phyloP scores from a whole-genome alignment of 2,888 invertebrate species.

The Mongoloraphidia duomilia region DNA sequence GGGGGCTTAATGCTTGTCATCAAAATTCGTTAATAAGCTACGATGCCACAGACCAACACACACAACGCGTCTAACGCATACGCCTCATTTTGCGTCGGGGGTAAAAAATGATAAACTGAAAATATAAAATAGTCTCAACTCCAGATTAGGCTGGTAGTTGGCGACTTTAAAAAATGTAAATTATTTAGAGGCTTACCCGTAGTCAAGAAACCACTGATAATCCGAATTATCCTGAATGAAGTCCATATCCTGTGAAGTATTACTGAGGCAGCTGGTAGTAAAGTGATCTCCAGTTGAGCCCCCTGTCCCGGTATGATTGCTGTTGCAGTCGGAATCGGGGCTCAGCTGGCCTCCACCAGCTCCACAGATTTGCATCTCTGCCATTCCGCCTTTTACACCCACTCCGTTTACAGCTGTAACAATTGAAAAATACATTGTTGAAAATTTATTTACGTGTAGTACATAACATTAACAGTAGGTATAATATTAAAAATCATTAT shows the following conservation, averaged over 20 bases:
- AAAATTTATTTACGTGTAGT: background rate
- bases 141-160: background rate
- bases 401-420: conserved; percentile 5
- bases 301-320: conserved; percentile 21
- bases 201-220: conserved; percentile 84
- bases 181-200: conserved; percentile 45
- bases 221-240: conserved; percentile 78
- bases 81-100: no score
- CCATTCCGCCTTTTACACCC: conserved; percentile 15
- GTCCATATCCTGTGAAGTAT: conserved; percentile 43
- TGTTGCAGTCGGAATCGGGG: conserved; percentile 43
- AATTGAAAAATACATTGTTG: background rate
- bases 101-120: no score
- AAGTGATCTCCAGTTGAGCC: conserved; percentile 2
- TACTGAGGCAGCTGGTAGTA: conserved; percentile 28
- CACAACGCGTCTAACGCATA: no score
- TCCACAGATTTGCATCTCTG: conserved; percentile 14
- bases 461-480: no score
- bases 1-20: no score
- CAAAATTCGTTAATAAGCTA: no score
- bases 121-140: no score
- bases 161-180: background rate
- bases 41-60: no score
- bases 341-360: conserved; percentile 24
- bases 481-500: no score